These are phyloP conservation scores for Celastrina argiolus DNA, from an alignment of 2,888 invertebrate genomes.

Conservation along the genomic window DNA sequence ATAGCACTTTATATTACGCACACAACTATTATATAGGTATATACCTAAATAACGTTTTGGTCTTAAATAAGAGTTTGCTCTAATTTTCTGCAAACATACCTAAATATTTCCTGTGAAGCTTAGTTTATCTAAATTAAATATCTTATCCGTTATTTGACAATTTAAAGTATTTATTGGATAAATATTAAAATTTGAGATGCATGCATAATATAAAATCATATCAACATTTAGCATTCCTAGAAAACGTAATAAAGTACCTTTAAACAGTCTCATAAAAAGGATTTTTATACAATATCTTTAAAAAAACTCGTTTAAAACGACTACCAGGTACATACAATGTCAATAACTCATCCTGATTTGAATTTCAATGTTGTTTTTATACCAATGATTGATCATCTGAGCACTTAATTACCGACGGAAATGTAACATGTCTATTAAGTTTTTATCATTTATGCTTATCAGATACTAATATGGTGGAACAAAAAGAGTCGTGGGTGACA, in stretches of 20 bases:
- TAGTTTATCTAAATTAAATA: no score
- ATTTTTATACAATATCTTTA: neutral
- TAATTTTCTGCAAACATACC: no score
- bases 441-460: neutral
- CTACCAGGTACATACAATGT: neutral
- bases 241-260: neutral
- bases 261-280: no score
- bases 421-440: constrained; percentile 10
- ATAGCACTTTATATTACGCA: no score
- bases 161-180: neutral
- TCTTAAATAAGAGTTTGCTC: no score
- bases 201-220: neutral
- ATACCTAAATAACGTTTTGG: no score
- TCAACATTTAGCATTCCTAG: neutral
- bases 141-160: no score
- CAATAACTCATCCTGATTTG: constrained; percentile 1
- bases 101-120: no score
- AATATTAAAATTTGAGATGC: neutral
- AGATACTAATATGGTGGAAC: neutral
- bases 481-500: neutral
- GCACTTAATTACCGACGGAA: constrained; percentile 3
- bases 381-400: constrained; percentile 3
- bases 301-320: neutral
- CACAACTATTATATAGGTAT: no score
- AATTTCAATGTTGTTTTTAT: constrained; percentile 5